Base-by-base conservation (phyloP, 2,888 invertebrate genomes). In the Eupelmus urozonus region DNA sequence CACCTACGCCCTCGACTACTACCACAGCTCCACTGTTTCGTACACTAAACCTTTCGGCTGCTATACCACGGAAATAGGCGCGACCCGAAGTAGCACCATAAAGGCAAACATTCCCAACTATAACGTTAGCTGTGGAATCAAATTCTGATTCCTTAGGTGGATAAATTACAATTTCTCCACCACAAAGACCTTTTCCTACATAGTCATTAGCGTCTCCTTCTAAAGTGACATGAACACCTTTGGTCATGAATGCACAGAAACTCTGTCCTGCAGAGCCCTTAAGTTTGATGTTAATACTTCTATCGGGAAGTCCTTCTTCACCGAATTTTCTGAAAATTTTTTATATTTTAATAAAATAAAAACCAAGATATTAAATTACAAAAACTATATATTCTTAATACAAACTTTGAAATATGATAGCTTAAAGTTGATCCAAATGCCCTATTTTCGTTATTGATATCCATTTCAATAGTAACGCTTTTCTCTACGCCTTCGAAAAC, bases 121-220 rank as follows among this genome's bases (percentile, higher is more conserved):
- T 97, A 1, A 99, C 97, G 90, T 99, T 99, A 69, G 96, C 92
- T 82, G 97, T 97, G 0, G 98, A 97, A 86, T 96, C 94, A 90
- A 96, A 98, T 13, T 95, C 93, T 0, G 95, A 94, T 7, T 92
- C 92, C 87, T 95, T 96, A 0, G 97, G 98, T 7, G 99, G 99
- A 87, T 93, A 97, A 85, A 99, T 97, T 23, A 98, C 93, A 45
- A 99, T 93, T 83, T 94, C 96, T 74, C 99, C 99, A 51, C 99
- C 99, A 45, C 98, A 98, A 49, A 99, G 91, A 81, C 99, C 97
- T 91, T 95, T 95, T 91, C 98, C 98, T 80, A 99, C 99, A 89
- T 99, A 99, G 90, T 99, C 99, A 88, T 99, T 99, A 40, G 98
- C 95, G 90, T 99, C 99, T 57, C 99, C 99, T 90, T 97, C 98